phyloP scores from a whole-genome alignment of 2,797 vertebrate species.

The Selene dorsalis region DNA sequence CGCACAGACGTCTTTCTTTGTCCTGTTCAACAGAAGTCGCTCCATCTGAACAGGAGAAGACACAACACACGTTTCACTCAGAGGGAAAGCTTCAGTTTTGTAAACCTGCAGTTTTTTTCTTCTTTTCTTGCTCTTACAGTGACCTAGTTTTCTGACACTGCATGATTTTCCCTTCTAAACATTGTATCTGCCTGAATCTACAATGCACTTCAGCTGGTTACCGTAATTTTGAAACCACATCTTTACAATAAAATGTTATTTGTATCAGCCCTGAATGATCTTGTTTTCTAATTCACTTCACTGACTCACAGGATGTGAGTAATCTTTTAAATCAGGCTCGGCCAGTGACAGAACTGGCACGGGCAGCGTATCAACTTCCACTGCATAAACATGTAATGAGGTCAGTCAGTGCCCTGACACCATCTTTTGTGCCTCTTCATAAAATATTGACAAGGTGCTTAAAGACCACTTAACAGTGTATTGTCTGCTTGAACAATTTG shows the following conservation, averaged over 20 bases:
- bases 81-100: not conserved
- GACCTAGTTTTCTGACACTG: not conserved
- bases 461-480: conserved; percentile 69
- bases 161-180: not conserved
- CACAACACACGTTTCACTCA: not conserved
- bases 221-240: not conserved
- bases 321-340: conserved; percentile 40
- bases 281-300: not conserved
- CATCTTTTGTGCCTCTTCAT: conserved; percentile 67
- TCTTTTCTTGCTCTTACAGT: not conserved
- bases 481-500: conserved; percentile 59
- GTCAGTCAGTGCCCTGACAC: conserved; percentile 63
- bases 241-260: not conserved
- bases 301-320: not conserved
- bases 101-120: not conserved
- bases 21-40: conserved; percentile 65
- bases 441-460: conserved; percentile 77
- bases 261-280: not conserved
- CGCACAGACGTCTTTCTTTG: conserved; percentile 74
- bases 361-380: conserved; percentile 66
- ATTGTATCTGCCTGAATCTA: no score
- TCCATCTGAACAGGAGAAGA: conserved; percentile 66
- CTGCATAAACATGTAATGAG: conserved; percentile 68
- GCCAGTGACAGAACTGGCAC: conserved; percentile 33
- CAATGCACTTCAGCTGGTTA: not conserved